Conservation (phyloP, 2,888 invertebrate species). For the Noctua janthina region DNA sequence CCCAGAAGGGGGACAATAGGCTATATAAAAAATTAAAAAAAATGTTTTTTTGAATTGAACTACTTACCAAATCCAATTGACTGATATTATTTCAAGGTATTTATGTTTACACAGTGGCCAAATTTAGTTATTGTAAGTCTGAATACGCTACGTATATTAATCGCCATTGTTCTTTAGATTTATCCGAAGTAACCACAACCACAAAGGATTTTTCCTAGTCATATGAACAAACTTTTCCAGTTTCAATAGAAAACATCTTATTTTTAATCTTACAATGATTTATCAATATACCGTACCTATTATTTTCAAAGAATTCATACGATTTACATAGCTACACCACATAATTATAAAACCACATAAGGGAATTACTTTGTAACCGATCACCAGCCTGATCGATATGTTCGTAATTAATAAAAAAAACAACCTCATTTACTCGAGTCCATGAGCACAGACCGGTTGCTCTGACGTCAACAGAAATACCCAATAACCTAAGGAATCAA, state of each 20-base stretch:
- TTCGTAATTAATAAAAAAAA: slow-evolving; percentile 5
- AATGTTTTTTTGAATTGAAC: no score
- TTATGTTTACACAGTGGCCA: no score
- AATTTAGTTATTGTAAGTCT: no score
- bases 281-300: not conserved
- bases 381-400: not conserved
- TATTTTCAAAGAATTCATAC: not conserved
- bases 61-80: not conserved
- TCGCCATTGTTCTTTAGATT: not conserved
- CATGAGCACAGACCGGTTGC: slow-evolving; percentile 21
- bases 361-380: not conserved
- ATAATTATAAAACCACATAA: not conserved
- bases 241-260: not conserved
- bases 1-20: no score
- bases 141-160: no score
- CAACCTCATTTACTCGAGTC: not conserved
- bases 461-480: slow-evolving; percentile 55
- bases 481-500: slow-evolving; percentile 14
- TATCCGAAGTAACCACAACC: not conserved
- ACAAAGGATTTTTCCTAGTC: not conserved
- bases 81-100: no score
- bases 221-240: not conserved
- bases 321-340: slow-evolving; percentile 1
- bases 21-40: no score
- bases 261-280: not conserved